phyloP scores from a whole-genome alignment of 2,113 vertebrate species.

The Dicentrarchus labrax region DNA sequence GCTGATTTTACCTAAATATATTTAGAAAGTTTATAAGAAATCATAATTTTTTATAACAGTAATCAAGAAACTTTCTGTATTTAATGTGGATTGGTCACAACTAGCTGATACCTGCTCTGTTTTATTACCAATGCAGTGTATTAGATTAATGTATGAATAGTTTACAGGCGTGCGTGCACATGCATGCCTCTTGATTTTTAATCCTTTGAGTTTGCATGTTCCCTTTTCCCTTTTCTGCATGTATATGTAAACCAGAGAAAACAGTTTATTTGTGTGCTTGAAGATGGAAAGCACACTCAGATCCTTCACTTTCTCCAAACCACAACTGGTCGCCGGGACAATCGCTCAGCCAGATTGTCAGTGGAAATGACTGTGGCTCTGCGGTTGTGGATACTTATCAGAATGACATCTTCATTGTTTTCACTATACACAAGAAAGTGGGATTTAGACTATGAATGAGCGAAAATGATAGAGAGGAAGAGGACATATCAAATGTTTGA shows the following conservation, averaged over 20 bases:
- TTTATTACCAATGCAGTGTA: neutral
- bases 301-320: neutral
- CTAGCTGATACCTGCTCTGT: neutral
- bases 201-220: neutral
- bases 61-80: neutral
- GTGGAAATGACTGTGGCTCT: constrained; percentile 14
- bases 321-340: neutral
- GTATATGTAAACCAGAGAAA: neutral
- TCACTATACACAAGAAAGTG: neutral
- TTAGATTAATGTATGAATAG: neutral
- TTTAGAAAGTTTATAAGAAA: no score
- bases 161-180: neutral
- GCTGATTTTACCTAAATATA: no score
- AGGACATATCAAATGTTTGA: neutral
- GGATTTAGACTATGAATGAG: neutral
- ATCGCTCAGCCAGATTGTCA: neutral
- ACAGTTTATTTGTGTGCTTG: neutral
- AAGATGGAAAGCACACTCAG: constrained; percentile 1
- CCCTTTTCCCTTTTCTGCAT: neutral
- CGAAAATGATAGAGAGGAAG: neutral
- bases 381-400: constrained; percentile 2
- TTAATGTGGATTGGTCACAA: neutral
- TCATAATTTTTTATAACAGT: neutral
- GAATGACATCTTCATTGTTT: neutral
- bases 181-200: neutral